A percentile compares a stretch with the other conserved stretches of the same genome.
These are phyloP conservation scores for Drosophila hamatofila DNA, from an alignment of 2,888 invertebrate species.

Conservation along the genomic window DNA sequence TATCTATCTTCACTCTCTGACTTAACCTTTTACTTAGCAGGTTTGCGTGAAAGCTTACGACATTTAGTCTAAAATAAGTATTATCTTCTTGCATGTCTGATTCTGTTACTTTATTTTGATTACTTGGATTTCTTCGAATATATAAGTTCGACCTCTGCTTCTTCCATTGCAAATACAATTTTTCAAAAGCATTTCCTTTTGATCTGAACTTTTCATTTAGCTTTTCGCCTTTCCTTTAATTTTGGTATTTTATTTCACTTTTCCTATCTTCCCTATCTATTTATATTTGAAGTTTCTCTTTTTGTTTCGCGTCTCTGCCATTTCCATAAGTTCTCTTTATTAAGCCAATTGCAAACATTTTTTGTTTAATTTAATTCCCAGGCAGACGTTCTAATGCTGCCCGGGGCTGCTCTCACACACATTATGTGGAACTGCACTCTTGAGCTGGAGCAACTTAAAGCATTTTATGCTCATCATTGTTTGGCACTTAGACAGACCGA, in stretches of 20 bases:
- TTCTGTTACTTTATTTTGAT: no score
- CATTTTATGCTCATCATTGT: conserved; percentile 70
- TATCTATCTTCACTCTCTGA: no score
- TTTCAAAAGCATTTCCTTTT: background rate
- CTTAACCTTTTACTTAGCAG: no score
- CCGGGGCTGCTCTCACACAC: conserved; percentile 15
- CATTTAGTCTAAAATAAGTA: no score
- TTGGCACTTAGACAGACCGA: conserved; percentile 72
- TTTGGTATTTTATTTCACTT: background rate
- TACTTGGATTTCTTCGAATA: no score
- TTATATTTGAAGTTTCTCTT: background rate
- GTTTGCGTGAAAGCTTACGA: no score
- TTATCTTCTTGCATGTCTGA: no score
- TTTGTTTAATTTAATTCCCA: background rate
- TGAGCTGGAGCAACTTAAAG: conserved; percentile 29
- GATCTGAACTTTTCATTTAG: background rate
- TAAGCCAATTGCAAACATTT: background rate
- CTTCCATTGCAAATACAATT: no score
- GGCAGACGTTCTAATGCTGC: background rate
- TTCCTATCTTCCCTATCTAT: background rate
- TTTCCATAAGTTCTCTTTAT: background rate
- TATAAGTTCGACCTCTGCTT: no score
- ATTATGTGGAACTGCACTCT: conserved; percentile 22
- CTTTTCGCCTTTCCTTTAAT: no score
- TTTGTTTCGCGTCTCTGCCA: background rate